These are phyloP conservation scores for Crenuchus spilurus DNA, from an alignment of 2,797 vertebrate species.

Conservation along the genomic window DNA sequence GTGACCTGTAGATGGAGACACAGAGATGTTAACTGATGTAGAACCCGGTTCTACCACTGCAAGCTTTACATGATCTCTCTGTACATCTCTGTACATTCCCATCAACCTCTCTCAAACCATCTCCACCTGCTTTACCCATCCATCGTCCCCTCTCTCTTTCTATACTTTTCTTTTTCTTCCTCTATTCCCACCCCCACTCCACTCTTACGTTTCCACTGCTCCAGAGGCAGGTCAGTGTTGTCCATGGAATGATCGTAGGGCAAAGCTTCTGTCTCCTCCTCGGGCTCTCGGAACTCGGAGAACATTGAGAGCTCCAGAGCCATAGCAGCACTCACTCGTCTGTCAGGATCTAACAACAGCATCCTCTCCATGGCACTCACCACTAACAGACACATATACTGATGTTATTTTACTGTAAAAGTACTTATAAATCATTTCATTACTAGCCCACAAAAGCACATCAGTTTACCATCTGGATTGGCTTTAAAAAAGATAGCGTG, in stretches of 20 bases:
- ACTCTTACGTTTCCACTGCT: constrained; percentile 93
- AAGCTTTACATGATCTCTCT: background rate
- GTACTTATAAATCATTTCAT: background rate
- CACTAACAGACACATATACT: constrained; percentile 69
- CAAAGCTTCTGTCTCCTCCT: constrained; percentile 88
- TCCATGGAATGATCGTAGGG: constrained; percentile 91
- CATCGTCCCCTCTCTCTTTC: background rate
- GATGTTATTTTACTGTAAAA: background rate
- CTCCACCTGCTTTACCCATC: background rate
- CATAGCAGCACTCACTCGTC: constrained; percentile 84
- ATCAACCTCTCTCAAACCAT: background rate
- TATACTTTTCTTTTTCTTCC: constrained; percentile 56
- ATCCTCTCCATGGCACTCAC: constrained; percentile 91
- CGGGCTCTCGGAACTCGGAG: constrained; percentile 83
- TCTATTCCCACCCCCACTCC: constrained; percentile 86
- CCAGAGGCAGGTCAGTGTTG: constrained; percentile 85
- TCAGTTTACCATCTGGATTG: constrained; percentile 82
- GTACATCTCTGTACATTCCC: background rate
- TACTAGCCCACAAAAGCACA: background rate
- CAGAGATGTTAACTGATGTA: background rate
- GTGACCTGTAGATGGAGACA: constrained; percentile 79
- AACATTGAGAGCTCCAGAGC: constrained; percentile 90
- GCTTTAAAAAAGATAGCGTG: constrained; percentile 83
- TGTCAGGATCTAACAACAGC: constrained; percentile 91
- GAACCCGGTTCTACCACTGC: background rate